phyloP scores from a whole-genome alignment of 2,888 invertebrate species.

The Masnerella sp. region DNA sequence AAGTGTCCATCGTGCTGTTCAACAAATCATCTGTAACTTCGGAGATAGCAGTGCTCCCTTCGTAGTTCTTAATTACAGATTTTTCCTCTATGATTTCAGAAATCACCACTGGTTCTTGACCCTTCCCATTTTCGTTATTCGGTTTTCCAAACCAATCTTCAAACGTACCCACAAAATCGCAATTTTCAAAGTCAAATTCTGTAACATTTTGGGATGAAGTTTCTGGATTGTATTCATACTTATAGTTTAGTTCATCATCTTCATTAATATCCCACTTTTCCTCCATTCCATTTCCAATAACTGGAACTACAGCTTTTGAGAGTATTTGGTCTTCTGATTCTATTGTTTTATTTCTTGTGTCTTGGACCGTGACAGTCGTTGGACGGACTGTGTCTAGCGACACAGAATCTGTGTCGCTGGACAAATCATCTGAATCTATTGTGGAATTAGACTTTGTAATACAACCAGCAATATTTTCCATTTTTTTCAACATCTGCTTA shows the following conservation, averaged over 20 bases:
- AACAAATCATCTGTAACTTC: background rate
- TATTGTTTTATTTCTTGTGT: no score
- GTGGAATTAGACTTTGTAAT: no score
- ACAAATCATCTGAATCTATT: slow-evolving; percentile 31
- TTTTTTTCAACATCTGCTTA: background rate
- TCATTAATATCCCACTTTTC: no score
- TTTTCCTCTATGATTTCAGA: slow-evolving; percentile 2
- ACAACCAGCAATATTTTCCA: slow-evolving; percentile 1
- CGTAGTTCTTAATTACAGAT: no score
- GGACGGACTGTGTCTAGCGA: no score
- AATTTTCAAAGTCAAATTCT: background rate
- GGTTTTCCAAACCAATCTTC: background rate
- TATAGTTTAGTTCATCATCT: no score
- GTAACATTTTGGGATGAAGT: background rate
- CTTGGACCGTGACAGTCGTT: no score
- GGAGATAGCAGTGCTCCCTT: background rate
- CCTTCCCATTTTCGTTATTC: background rate
- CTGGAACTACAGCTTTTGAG: no score
- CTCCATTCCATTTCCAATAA: no score
- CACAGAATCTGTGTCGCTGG: no score
- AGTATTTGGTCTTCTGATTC: no score
- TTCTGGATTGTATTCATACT: background rate
- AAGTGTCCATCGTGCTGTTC: background rate
- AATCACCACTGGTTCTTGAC: background rate
- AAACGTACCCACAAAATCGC: slow-evolving; percentile 1